Conservation (phyloP, 2,888 invertebrate genomes). For the Meliscaeva auricollis region DNA sequence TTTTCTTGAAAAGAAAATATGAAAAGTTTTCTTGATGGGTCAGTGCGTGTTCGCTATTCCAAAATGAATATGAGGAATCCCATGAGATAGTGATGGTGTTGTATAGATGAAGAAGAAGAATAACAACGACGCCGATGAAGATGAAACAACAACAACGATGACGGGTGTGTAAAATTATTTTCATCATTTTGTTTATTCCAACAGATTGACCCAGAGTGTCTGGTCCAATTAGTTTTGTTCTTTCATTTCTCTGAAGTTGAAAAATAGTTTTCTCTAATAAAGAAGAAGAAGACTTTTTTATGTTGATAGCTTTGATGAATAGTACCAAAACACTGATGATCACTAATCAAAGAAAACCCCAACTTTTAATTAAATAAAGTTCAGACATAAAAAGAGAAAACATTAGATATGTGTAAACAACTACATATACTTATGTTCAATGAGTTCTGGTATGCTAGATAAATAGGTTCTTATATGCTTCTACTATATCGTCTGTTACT, state of each 20-base stretch:
- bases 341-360: slow-evolving; percentile 71
- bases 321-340: slow-evolving; percentile 49
- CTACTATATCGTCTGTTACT: slow-evolving; percentile 23
- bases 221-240: slow-evolving; percentile 39
- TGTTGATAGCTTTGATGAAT: slow-evolving; percentile 51
- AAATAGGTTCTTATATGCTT: slow-evolving; percentile 16
- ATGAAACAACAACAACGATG: slow-evolving; percentile 14
- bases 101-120: background rate
- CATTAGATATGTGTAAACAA: too few relatives aligned
- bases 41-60: slow-evolving; percentile 64
- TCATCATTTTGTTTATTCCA: slow-evolving; percentile 46
- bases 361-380: slow-evolving; percentile 76
- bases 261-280: slow-evolving; percentile 60
- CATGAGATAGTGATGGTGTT: background rate
- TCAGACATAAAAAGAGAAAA: slow-evolving; percentile 44
- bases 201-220: slow-evolving; percentile 36
- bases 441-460: background rate
- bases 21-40: slow-evolving; percentile 74
- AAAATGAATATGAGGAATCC: slow-evolving; percentile 62
- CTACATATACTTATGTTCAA: background rate
- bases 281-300: slow-evolving; percentile 41
- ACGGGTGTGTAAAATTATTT: slow-evolving; percentile 63
- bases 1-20: slow-evolving; percentile 60
- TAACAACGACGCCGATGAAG: background rate
- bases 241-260: slow-evolving; percentile 22